Conservation (phyloP, 2,113 vertebrate species). For the Paradoxurus hermaphroditus region DNA sequence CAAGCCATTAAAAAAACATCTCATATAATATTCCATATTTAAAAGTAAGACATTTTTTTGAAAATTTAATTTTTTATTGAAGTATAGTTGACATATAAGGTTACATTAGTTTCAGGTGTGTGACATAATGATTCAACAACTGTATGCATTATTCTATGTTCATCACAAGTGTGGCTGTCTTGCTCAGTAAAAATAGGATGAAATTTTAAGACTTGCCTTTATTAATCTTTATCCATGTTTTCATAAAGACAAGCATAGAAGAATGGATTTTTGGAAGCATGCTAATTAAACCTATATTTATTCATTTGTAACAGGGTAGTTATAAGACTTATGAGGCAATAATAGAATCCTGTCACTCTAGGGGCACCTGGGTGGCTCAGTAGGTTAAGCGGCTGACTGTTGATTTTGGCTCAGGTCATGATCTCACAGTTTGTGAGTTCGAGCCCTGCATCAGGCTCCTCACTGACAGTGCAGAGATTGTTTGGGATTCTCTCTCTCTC, state of each 20-base stretch:
- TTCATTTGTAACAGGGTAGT: background rate
- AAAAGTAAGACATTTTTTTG: background rate
- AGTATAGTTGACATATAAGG: background rate
- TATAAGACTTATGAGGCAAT: background rate
- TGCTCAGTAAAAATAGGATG: conserved; percentile 3
- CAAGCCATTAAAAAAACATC: conserved; percentile 14
- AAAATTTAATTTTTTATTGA: background rate
- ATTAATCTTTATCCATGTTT: background rate
- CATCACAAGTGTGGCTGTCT: background rate
- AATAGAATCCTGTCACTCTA: background rate
- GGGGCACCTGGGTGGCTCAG: too few relatives aligned
- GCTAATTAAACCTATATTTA: conserved; percentile 20
- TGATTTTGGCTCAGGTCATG: too few relatives aligned
- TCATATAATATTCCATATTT: background rate
- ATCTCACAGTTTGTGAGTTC: too few relatives aligned
- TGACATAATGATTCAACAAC: background rate
- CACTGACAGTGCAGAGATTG: too few relatives aligned
- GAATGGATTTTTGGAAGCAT: conserved; percentile 26
- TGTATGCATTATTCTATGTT: background rate
- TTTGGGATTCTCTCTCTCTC: too few relatives aligned
- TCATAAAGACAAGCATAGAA: background rate
- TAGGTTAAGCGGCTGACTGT: too few relatives aligned
- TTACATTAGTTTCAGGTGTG: background rate
- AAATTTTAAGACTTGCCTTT: conserved; percentile 29
- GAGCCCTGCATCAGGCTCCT: too few relatives aligned